phyloP scores from a whole-genome alignment of 1,140 invertebrate species.

The Neodiprion lecontei region DNA sequence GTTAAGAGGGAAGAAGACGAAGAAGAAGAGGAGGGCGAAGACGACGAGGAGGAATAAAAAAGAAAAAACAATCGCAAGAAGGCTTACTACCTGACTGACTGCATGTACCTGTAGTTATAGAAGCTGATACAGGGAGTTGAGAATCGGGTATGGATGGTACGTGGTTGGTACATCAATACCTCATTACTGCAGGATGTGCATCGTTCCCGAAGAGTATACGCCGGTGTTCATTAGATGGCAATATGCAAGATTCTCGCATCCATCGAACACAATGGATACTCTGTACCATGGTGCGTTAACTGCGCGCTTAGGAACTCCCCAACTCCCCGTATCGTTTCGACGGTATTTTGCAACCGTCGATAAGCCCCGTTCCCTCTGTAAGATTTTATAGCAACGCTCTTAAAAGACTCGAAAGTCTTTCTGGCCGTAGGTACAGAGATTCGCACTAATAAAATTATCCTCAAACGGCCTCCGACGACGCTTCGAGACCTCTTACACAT shows the following conservation, averaged over 20 bases:
- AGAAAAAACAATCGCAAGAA: too few relatives aligned
- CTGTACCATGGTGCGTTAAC: not conserved
- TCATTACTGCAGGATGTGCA: conserved; percentile 1
- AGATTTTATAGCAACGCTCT: not conserved
- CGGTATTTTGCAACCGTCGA: not conserved
- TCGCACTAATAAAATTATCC: too few relatives aligned
- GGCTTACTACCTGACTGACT: too few relatives aligned
- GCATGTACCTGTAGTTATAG: too few relatives aligned
- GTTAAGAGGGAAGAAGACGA: too few relatives aligned
- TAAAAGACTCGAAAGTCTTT: not conserved
- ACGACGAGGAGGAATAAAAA: too few relatives aligned
- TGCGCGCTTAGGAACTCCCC: not conserved
- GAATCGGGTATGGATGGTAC: too few relatives aligned
- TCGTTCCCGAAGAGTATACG: not conserved
- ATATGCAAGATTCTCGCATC: conserved; percentile 6
- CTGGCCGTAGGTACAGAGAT: too few relatives aligned
- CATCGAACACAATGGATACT: not conserved
- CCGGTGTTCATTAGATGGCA: conserved; percentile 4
- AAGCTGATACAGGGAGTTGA: too few relatives aligned
- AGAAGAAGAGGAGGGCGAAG: too few relatives aligned
- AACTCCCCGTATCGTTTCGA: not conserved
- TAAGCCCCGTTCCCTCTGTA: not conserved
- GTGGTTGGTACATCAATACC: not conserved
- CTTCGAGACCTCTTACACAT: too few relatives aligned
- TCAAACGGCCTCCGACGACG: too few relatives aligned